Conservation (phyloP, 2,113 vertebrate species). For the Merops nubicus region DNA sequence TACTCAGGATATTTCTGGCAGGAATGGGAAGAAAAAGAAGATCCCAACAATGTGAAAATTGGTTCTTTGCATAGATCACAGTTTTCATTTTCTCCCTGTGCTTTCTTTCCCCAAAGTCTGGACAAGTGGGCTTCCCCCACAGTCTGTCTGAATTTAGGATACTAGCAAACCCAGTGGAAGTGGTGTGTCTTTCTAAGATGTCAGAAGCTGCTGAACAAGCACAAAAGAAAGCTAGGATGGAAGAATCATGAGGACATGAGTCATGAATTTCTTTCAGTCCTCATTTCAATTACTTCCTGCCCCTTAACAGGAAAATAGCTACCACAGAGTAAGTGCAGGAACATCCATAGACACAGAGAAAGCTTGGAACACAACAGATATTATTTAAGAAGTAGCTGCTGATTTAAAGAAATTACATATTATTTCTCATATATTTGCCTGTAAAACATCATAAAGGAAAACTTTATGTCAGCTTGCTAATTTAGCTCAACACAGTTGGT, state of each 20-base stretch:
- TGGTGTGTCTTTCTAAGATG: background rate
- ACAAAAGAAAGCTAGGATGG: background rate
- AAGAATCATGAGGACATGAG: conserved; percentile 53
- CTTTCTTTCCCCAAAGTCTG: background rate
- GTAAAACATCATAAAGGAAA: conserved; percentile 12
- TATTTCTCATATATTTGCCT: background rate
- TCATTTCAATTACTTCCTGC: conserved; percentile 44
- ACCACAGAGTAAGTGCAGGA: conserved; percentile 19
- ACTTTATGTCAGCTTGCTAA: background rate
- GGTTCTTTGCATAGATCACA: background rate
- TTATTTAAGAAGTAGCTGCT: background rate
- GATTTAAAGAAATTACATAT: background rate
- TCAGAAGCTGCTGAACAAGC: conserved; percentile 44
- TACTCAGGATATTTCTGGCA: background rate
- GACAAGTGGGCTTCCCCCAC: background rate
- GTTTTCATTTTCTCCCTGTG: background rate
- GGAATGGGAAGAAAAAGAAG: background rate
- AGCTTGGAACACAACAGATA: background rate
- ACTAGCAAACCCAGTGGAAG: background rate
- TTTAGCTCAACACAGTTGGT: background rate
- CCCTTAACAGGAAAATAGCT: conserved; percentile 44
- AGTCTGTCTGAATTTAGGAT: background rate
- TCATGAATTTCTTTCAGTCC: conserved; percentile 42
- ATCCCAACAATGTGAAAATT: background rate
- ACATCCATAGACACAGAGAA: background rate